These are phyloP conservation scores for Eristalis intricaria DNA, from an alignment of 2,888 invertebrate genomes.

Conservation along the genomic window DNA sequence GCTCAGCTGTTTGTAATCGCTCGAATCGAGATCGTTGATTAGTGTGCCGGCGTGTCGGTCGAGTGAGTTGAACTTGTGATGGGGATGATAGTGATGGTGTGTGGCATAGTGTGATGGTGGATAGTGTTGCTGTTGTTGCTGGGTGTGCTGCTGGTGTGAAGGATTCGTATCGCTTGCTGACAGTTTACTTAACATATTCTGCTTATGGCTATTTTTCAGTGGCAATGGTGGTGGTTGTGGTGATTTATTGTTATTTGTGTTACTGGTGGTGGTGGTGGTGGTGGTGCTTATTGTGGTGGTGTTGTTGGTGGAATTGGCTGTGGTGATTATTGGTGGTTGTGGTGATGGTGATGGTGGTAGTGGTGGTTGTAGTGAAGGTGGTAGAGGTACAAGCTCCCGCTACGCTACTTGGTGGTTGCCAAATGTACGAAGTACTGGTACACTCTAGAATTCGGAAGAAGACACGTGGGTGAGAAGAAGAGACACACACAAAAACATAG, in stretches of 20 bases:
- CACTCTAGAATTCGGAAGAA: constrained; percentile 78
- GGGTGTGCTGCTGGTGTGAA: constrained; percentile 73
- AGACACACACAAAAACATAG: constrained; percentile 44
- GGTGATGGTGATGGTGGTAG: constrained; percentile 67
- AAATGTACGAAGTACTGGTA: constrained; percentile 82
- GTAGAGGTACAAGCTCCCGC: constrained; percentile 80
- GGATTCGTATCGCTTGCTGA: constrained; percentile 63
- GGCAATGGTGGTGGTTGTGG: constrained; percentile 75
- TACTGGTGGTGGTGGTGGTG: constrained; percentile 73
- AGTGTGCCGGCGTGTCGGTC: constrained; percentile 74
- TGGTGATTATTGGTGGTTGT: constrained; percentile 67
- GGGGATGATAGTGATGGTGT: constrained; percentile 70
- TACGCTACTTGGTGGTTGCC: constrained; percentile 82
- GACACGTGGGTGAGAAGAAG: constrained; percentile 66
- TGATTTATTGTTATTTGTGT: constrained; percentile 74
- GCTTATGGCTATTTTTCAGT: constrained; percentile 75
- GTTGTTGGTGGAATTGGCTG: constrained; percentile 57
- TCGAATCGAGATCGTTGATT: constrained; percentile 54
- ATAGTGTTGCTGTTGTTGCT: constrained; percentile 76
- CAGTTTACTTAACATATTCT: constrained; percentile 66
- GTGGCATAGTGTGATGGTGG: constrained; percentile 75
- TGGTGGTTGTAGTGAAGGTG: constrained; percentile 74
- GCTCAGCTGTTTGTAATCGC: constrained; percentile 78
- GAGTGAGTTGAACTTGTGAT: constrained; percentile 76
- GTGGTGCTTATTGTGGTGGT: constrained; percentile 45